These are phyloP conservation scores for Leptocoma aspasia DNA, from an alignment of 2,113 vertebrate genomes.

Conservation along the genomic window DNA sequence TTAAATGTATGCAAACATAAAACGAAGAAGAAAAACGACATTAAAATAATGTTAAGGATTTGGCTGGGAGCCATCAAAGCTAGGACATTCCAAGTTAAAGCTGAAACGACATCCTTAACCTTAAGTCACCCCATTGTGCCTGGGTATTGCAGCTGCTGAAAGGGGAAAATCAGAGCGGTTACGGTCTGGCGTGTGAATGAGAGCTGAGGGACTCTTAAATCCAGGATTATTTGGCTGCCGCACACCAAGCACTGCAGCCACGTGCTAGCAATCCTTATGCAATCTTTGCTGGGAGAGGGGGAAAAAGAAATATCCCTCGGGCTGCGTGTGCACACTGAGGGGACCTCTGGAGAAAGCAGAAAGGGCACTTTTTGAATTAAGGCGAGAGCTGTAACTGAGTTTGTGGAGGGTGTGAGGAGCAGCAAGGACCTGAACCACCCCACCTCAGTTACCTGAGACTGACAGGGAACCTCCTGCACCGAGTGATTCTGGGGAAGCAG, in stretches of 20 bases:
- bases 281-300: constrained; percentile 47
- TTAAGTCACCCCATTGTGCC: constrained; percentile 70
- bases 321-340: background rate
- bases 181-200: constrained; percentile 66
- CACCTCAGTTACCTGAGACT: background rate
- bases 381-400: background rate
- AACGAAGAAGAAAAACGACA: constrained; percentile 61
- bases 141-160: constrained; percentile 69
- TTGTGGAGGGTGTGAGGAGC: background rate
- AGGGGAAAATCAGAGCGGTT: constrained; percentile 68
- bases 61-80: constrained; percentile 50
- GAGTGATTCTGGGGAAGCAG: background rate
- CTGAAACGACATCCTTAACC: constrained; percentile 68
- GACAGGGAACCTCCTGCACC: background rate
- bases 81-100: constrained; percentile 64
- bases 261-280: constrained; percentile 56
- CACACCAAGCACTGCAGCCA: constrained; percentile 63
- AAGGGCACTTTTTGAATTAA: background rate
- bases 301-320: background rate
- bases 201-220: constrained; percentile 69
- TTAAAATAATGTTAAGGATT: constrained; percentile 67
- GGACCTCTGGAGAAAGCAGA: background rate
- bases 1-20: constrained; percentile 65
- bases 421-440: background rate
- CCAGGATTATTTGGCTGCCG: constrained; percentile 66